These are phyloP conservation scores for Xenus cinereus DNA, from an alignment of 2,113 vertebrate genomes.

Conservation along the genomic window DNA sequence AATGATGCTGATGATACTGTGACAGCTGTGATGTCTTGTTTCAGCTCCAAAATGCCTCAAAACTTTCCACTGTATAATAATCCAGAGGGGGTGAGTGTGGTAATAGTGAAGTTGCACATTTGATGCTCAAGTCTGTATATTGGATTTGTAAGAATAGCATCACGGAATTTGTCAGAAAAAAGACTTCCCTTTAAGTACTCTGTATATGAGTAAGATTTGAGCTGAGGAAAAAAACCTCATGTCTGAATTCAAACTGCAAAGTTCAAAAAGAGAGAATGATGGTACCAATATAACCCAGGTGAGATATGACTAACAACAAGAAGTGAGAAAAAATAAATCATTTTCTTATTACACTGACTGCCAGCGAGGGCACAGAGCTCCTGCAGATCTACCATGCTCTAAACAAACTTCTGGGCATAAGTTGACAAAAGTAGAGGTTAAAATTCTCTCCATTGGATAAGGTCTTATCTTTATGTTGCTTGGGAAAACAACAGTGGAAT, in stretches of 20 bases:
- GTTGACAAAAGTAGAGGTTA: background rate
- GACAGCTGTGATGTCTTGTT: background rate
- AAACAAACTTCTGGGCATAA: background rate
- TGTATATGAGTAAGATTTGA: background rate
- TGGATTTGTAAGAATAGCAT: background rate
- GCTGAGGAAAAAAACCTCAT: background rate
- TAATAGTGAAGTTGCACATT: background rate
- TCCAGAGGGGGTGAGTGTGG: background rate
- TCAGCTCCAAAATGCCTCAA: background rate
- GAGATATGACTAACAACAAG: background rate
- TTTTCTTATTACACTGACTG: background rate
- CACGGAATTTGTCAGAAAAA: background rate
- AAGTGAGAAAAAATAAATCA: background rate
- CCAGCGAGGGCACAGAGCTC: background rate
- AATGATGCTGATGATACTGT: background rate
- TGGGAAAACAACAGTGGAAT: background rate
- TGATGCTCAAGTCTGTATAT: background rate
- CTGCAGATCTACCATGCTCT: background rate
- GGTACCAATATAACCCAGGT: background rate
- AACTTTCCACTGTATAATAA: background rate
- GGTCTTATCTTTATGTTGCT: background rate
- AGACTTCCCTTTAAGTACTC: background rate
- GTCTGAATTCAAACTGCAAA: background rate
- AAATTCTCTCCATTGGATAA: background rate
- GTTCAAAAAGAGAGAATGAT: background rate